Evolutionary conservation across 2,797 vertebrate species (phyloP).

Genomic region (Borostomias antarcticus): DNA sequence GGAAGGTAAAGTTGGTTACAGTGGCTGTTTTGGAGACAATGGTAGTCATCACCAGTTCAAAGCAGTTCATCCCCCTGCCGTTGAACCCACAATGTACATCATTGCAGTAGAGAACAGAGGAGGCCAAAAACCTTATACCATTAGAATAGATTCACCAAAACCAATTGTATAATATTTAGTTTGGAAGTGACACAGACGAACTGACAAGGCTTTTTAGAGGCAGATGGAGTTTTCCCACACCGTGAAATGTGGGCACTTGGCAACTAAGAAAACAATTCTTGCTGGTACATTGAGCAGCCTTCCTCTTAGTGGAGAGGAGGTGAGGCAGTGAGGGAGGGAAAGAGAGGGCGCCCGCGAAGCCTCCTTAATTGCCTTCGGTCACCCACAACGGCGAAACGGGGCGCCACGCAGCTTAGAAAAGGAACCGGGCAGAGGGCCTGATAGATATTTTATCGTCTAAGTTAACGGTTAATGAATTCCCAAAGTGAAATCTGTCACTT

Average conservation of each 20-base stretch:
- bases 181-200: slow-evolving; percentile 71
- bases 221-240: slow-evolving; percentile 73
- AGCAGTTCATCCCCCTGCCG: slow-evolving; percentile 39
- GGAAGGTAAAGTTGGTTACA: slow-evolving; percentile 50
- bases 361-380: slow-evolving; percentile 84
- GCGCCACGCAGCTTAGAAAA: slow-evolving; percentile 84
- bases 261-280: slow-evolving; percentile 81
- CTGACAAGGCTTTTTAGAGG: slow-evolving; percentile 65
- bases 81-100: slow-evolving; percentile 58
- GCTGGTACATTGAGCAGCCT: slow-evolving; percentile 74
- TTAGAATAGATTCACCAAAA: slow-evolving; percentile 79
- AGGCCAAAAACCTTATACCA: slow-evolving; percentile 65
- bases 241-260: slow-evolving; percentile 82
- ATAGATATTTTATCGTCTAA: slow-evolving; percentile 96
- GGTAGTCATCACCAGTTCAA: slow-evolving; percentile 6
- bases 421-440: slow-evolving; percentile 78
- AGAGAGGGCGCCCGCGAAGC: slow-evolving; percentile 59
- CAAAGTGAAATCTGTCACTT: slow-evolving; percentile 96
- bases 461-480: slow-evolving; percentile 99
- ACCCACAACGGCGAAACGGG: slow-evolving; percentile 85
- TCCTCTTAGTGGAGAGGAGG: slow-evolving; percentile 60
- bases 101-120: slow-evolving; percentile 69
- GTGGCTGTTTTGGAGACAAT: slow-evolving; percentile 35
- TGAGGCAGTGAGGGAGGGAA: slow-evolving; percentile 57
- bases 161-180: slow-evolving; percentile 81